phyloP scores from a whole-genome alignment of 2,797 vertebrate species.

The Propithecus deckenii region DNA sequence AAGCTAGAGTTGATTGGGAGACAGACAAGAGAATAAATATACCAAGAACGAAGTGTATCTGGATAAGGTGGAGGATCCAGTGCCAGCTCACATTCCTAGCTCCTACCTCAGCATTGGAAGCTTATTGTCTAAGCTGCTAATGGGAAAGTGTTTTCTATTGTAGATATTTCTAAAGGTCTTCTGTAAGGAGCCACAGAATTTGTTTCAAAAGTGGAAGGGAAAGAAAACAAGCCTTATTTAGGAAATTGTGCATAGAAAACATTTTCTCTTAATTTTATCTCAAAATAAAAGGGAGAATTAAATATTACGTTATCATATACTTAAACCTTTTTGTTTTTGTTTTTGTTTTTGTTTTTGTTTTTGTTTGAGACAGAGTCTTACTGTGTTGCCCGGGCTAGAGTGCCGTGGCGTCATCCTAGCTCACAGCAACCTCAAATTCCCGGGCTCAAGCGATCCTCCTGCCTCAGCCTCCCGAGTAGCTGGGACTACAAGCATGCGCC shows the following conservation, averaged over 20 bases:
- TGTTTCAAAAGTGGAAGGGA: neutral
- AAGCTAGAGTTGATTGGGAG: neutral
- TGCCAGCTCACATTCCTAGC: neutral
- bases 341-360: too few species aligned
- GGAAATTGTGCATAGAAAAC: neutral
- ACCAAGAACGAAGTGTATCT: neutral
- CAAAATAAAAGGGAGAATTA: constrained; percentile 7
- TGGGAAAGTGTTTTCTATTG: neutral
- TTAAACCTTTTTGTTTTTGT: neutral
- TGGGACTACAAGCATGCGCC: too few species aligned
- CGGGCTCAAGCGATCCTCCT: too few species aligned
- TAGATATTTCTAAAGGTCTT: neutral
- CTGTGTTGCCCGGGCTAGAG: too few species aligned
- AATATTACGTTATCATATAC: neutral
- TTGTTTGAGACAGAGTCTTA: too few species aligned
- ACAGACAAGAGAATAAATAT: neutral
- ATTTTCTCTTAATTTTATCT: constrained; percentile 44
- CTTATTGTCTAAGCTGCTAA: neutral
- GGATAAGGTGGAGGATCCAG: neutral
- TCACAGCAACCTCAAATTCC: too few species aligned
- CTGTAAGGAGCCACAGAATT: neutral
- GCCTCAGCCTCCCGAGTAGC: too few species aligned
- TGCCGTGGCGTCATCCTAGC: too few species aligned
- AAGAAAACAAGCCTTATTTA: neutral
- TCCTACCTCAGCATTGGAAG: neutral